These are phyloP conservation scores for Gymnosoma rotundatum DNA, from an alignment of 2,888 invertebrate species.

Conservation along the genomic window DNA sequence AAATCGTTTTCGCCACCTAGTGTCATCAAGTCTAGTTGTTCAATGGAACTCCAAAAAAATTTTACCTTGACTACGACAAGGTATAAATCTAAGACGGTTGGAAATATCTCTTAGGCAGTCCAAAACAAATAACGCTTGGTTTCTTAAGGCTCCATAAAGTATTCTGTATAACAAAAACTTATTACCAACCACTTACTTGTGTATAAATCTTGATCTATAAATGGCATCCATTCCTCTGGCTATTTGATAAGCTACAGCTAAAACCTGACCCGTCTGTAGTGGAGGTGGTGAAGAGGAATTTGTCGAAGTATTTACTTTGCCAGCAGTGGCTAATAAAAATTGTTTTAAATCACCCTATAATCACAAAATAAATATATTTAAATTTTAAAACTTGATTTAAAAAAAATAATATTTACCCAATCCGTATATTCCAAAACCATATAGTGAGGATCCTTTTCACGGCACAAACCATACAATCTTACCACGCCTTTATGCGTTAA, in stretches of 20 bases:
- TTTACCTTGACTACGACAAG: background rate
- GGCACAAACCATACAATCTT: conserved; percentile 90
- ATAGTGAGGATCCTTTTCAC: conserved; percentile 92
- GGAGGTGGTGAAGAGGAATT: conserved; percentile 83
- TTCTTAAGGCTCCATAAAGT: background rate
- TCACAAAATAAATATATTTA: conserved; percentile 47
- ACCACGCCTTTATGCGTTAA: conserved; percentile 92
- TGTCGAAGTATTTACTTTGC: conserved; percentile 79
- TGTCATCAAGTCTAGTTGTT: too few species aligned
- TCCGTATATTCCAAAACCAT: conserved; percentile 96
- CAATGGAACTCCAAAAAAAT: too few species aligned
- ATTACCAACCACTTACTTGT: conserved; percentile 84
- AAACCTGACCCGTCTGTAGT: conserved; percentile 87
- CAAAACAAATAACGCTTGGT: too few species aligned
- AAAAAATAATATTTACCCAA: conserved; percentile 86
- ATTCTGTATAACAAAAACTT: background rate
- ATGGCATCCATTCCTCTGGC: conserved; percentile 92
- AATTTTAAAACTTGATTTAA: background rate
- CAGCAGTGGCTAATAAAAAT: conserved; percentile 87
- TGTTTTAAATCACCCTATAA: conserved; percentile 94
- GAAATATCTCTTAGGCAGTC: too few species aligned
- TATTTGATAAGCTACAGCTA: conserved; percentile 88
- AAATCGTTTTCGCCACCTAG: too few species aligned
- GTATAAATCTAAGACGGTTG: too few species aligned
- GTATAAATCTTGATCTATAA: conserved; percentile 89